A percentile compares a stretch with the other conserved stretches of the same genome.
Conservation (phyloP, 2,113 vertebrate species). For the Calypte anna region DNA sequence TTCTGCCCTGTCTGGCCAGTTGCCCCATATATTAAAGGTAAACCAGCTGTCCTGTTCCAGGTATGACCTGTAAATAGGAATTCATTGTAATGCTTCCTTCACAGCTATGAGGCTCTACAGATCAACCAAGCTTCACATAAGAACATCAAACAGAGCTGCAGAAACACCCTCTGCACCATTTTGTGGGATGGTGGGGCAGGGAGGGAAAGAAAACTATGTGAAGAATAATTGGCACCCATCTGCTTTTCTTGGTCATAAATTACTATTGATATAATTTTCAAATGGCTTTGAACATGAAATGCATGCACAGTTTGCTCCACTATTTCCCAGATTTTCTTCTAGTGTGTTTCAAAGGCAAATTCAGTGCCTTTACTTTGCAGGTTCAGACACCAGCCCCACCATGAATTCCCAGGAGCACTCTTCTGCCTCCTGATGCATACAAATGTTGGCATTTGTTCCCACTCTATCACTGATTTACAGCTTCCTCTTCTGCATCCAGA, state of each 20-base stretch:
- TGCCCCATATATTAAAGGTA: neutral
- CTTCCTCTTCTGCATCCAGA: neutral
- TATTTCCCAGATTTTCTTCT: neutral
- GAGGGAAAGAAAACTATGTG: neutral
- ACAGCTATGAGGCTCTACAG: neutral
- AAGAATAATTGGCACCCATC: accelerated
- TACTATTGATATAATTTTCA: neutral
- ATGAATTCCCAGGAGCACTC: neutral
- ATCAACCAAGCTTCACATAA: neutral
- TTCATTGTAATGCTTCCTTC: neutral
- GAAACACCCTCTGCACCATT: neutral
- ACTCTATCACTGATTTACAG: neutral
- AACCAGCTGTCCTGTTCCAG: neutral
- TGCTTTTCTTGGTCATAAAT: neutral
- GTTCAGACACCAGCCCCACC: neutral
- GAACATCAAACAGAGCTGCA: neutral
- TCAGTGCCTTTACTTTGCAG: neutral
- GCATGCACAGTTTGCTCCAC: neutral
- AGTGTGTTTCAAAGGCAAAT: neutral
- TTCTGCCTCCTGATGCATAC: neutral
- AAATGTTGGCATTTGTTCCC: neutral
- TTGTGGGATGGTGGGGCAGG: neutral
- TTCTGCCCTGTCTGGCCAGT: neutral
- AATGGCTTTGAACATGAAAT: neutral
- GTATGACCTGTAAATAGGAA: accelerated